phyloP scores from a whole-genome alignment of 2,797 vertebrate species.

The Neosilurus mollespiculum region DNA sequence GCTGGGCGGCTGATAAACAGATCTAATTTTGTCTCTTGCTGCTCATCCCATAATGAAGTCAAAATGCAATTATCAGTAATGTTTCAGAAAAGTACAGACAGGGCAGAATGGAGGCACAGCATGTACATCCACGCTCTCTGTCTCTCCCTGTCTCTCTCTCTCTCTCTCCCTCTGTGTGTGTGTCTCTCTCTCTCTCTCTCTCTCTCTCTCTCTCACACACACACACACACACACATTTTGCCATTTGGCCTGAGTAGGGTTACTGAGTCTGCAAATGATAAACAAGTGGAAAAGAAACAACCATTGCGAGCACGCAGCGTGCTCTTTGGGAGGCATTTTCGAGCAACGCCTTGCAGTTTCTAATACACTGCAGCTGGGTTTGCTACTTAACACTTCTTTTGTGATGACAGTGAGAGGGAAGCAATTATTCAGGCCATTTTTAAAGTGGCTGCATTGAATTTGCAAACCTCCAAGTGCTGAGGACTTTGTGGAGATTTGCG shows the following conservation, averaged over 20 bases:
- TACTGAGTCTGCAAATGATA: conserved; percentile 49
- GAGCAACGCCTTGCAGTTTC: conserved; percentile 54
- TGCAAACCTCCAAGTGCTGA: conserved; percentile 53
- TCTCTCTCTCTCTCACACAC: conserved; percentile 17
- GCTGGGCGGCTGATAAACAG: conserved; percentile 59
- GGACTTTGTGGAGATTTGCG: conserved; percentile 47
- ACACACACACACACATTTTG: conserved; percentile 17
- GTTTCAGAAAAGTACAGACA: conserved; percentile 57
- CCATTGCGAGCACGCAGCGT: conserved; percentile 22
- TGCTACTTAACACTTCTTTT: conserved; percentile 56
- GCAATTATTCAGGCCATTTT: conserved; percentile 52
- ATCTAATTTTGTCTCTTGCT: conserved; percentile 60
- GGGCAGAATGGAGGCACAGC: conserved; percentile 40
- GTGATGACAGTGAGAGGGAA: conserved; percentile 57
- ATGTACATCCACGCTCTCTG: conserved; percentile 26
- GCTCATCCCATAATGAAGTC: conserved; percentile 59
- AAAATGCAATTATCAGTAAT: conserved; percentile 61
- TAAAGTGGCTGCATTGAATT: conserved; percentile 45
- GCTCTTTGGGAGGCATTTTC: conserved; percentile 50
- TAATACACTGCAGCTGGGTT: conserved; percentile 50
- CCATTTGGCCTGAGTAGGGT: conserved; percentile 33
- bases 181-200: not conserved
- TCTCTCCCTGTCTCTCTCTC: conserved; percentile 8
- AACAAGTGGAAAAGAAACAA: conserved; percentile 46
- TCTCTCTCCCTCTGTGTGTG: not conserved